Evolutionary conservation across 1,140 invertebrate genomes (phyloP).

Genomic region (Aradophagus sp.): DNA sequence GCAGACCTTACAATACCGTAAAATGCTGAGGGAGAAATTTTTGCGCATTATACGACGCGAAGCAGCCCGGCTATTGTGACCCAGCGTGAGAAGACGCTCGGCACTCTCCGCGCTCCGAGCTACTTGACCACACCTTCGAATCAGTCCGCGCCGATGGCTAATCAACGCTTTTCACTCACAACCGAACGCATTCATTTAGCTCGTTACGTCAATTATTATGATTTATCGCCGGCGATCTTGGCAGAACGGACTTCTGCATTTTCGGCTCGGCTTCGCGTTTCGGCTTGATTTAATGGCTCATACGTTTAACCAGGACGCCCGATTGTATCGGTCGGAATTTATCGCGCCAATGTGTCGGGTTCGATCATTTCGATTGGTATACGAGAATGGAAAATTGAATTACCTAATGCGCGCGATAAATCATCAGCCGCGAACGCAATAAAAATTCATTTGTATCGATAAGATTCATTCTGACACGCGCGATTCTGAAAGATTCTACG

Average conservation of each 20-base stretch:
- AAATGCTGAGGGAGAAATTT: too few relatives aligned
- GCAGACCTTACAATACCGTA: too few relatives aligned
- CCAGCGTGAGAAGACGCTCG: slow-evolving; percentile 52
- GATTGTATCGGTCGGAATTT: slow-evolving; percentile 21
- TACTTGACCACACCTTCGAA: slow-evolving; percentile 44
- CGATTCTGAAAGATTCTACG: too few relatives aligned
- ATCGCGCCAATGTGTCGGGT: slow-evolving; percentile 15
- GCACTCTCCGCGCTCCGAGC: slow-evolving; percentile 11
- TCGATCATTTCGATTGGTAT: slow-evolving; percentile 10
- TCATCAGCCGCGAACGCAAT: slow-evolving; percentile 17
- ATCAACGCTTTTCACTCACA: slow-evolving; percentile 16
- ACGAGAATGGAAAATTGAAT: slow-evolving; percentile 32
- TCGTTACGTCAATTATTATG: slow-evolving; percentile 42
- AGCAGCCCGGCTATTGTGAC: slow-evolving; percentile 35
- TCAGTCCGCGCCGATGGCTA: slow-evolving; percentile 1
- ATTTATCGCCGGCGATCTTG: slow-evolving; percentile 9
- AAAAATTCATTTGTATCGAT: slow-evolving; percentile 4
- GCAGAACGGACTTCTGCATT: slow-evolving; percentile 15
- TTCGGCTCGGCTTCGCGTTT: not conserved
- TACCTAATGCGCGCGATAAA: slow-evolving; percentile 20
- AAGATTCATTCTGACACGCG: not conserved
- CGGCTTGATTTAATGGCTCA: slow-evolving; percentile 21
- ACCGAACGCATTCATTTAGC: slow-evolving; percentile 20
- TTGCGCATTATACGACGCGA: slow-evolving; percentile 28
- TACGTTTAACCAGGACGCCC: slow-evolving; percentile 1